Percentiles rank a stretch among this genome's conserved stretches.
phyloP scores from a whole-genome alignment of 92 coral and sea anemone species.

The Epizoanthus scotinus region DNA sequence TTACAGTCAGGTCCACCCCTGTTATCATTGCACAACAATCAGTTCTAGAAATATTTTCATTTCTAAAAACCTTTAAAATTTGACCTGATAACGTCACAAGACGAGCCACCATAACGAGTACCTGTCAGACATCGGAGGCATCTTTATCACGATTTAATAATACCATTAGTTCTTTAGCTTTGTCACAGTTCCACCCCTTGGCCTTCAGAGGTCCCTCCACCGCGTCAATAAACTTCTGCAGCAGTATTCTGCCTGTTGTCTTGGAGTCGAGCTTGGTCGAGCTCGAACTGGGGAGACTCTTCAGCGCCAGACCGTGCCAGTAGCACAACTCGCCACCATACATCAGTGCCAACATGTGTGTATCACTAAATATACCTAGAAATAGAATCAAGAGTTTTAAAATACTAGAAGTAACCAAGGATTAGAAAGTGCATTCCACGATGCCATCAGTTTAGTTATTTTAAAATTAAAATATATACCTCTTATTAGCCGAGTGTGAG shows the following conservation, averaged over 20 bases:
- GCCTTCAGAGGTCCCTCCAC: slow-evolving; percentile 57
- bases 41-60: no score
- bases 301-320: slow-evolving; percentile 60
- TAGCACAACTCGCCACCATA: slow-evolving; percentile 73
- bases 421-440: no score
- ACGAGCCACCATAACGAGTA: no score
- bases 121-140: not conserved
- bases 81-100: no score
- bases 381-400: no score
- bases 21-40: no score
- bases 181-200: slow-evolving; percentile 67
- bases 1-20: no score
- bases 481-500: no score
- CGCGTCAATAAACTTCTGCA: slow-evolving; percentile 55
- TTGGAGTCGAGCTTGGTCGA: slow-evolving; percentile 38
- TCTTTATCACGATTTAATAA: slow-evolving; percentile 1
- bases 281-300: not conserved
- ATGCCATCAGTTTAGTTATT: no score
- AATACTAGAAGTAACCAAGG: no score
- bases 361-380: slow-evolving; percentile 74
- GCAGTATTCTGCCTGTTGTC: slow-evolving; percentile 43
- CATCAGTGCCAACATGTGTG: slow-evolving; percentile 75
- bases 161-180: slow-evolving; percentile 49
- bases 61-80: no score
- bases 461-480: no score